Evolutionary conservation across 2,888 invertebrate species (phyloP).

Genomic region (Galerucella nymphaeae): DNA sequence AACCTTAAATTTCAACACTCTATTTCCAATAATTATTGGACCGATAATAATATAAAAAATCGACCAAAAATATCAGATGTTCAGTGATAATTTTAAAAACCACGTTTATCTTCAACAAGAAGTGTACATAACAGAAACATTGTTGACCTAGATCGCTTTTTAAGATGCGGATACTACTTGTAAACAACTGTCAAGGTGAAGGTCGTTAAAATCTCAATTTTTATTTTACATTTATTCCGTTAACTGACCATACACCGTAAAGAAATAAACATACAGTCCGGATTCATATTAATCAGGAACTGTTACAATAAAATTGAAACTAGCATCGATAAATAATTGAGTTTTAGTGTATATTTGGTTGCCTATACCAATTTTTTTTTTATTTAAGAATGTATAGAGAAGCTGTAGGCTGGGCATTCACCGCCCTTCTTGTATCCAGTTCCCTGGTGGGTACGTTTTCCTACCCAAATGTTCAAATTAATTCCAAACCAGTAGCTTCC

Average conservation of each 20-base stretch:
- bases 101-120: background rate
- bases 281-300: background rate
- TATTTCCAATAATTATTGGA: no score
- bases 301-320: background rate
- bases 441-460: constrained; percentile 76
- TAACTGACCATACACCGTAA: constrained; percentile 8
- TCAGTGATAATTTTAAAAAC: background rate
- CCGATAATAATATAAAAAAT: background rate
- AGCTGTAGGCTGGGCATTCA: constrained; percentile 76
- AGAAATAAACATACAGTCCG: constrained; percentile 9
- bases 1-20: no score
- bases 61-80: background rate
- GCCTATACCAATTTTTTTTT: constrained; percentile 13
- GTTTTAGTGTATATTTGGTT: no score
- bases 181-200: constrained; percentile 6
- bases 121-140: background rate
- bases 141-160: constrained; percentile 15
- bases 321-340: background rate
- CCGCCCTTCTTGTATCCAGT: constrained; percentile 76
- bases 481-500: constrained; percentile 40
- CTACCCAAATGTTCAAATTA: constrained; percentile 68
- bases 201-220: constrained; percentile 17
- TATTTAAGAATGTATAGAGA: constrained; percentile 70
- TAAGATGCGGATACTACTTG: background rate
- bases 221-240: constrained; percentile 10